Base-by-base conservation (phyloP, 1,140 invertebrate species). In the Druon quercuslanigerum region DNA sequence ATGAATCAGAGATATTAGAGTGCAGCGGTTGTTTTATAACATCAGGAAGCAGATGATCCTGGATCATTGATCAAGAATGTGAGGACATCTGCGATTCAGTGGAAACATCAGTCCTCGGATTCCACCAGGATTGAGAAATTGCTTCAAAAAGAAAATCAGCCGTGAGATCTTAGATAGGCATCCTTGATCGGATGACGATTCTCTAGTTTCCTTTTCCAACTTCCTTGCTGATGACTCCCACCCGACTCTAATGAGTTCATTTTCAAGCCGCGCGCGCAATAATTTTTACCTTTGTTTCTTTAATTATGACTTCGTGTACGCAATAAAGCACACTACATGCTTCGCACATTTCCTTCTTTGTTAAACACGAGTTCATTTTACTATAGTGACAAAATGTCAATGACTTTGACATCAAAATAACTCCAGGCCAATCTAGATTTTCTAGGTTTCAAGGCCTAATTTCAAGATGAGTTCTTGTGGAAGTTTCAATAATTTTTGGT, bases 61-160 rank as follows among this genome's bases (percentile, higher is more conserved):
- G 83, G 83, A 77, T 90, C 88, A 89, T 87, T 82, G 82, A 54
- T 77, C 52, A 82, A 80, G 88, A 89, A 90, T 88, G 87, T 86
- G 81, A 89, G 87, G 87, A 86, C 87, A 80, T 57, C 16, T 51
- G 57, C 14, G 74, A 57, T 7, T 51, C 73, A 73, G 54, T 80
- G 80, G 82, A 84, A 84, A 81, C 76, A 71, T 72, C 79, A 77
- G 83, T 84, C 82, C 78, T 74, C 77, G 86, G 77, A 88, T 89
- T 83, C 87, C 83, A 66, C 20, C 25, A 73, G 51, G 6, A 76
- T 85, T 85, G 79, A 77, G 79, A 84, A 85, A 86, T 70, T 71
- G 51, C 12, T 46, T 50, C 72, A 20, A 54, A 51, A 56, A 70
- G 51, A 73, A 16, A 20, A 46, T 71, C 9, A 56, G 82, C 4